Conservation (phyloP, 2,797 vertebrate species). For the Hypotaenidia philippensis region DNA sequence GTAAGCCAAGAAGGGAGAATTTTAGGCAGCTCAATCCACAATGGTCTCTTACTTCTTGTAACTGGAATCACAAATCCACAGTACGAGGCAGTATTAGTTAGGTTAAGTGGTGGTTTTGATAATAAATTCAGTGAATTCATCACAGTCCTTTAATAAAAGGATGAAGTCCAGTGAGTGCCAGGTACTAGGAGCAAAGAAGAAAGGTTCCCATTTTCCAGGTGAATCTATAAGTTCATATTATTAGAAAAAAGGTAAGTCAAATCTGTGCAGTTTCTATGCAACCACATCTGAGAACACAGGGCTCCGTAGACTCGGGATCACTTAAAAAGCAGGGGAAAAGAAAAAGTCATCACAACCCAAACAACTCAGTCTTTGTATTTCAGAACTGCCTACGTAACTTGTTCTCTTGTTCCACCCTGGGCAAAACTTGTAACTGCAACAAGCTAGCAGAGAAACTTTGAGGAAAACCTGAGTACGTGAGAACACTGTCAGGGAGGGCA, state of each 20-base stretch:
- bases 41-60: slow-evolving; percentile 44
- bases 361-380: slow-evolving; percentile 23
- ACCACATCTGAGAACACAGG: slow-evolving; percentile 33
- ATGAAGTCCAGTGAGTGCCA: slow-evolving; percentile 42
- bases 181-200: slow-evolving; percentile 36
- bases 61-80: slow-evolving; percentile 60
- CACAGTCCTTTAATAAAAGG: slow-evolving; percentile 47
- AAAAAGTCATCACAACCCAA: slow-evolving; percentile 66
- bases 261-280: slow-evolving; percentile 68
- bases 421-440: slow-evolving; percentile 35
- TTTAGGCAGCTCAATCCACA: slow-evolving; percentile 61
- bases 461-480: slow-evolving; percentile 53
- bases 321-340: neutral
- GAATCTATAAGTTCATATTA: slow-evolving; percentile 19
- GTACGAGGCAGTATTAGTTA: slow-evolving; percentile 47
- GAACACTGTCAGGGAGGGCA: neutral
- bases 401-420: slow-evolving; percentile 37
- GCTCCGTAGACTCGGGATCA: slow-evolving; percentile 47
- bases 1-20: slow-evolving; percentile 37
- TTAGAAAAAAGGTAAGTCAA: slow-evolving; percentile 51
- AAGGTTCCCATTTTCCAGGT: slow-evolving; percentile 33
- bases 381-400: slow-evolving; percentile 6
- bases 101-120: slow-evolving; percentile 50
- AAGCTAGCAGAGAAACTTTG: slow-evolving; percentile 4
- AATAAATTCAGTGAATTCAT: slow-evolving; percentile 38